Conservation (phyloP, 2,113 vertebrate species). For the Hydropotes inermis region DNA sequence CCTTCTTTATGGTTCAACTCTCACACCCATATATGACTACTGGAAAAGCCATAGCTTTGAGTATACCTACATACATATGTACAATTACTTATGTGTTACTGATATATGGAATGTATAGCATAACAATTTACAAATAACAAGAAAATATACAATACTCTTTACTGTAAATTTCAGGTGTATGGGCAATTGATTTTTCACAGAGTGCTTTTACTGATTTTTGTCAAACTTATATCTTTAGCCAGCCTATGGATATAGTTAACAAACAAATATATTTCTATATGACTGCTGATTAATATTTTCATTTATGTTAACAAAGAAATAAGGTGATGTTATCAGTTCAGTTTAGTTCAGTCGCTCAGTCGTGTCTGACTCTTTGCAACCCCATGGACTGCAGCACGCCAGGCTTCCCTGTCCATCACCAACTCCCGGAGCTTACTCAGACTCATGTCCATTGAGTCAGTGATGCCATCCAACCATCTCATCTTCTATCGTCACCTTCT, state of each 20-base stretch:
- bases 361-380: background rate
- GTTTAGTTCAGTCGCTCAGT: background rate
- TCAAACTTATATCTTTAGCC: background rate
- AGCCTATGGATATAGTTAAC: background rate
- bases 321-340: background rate
- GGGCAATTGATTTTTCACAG: background rate
- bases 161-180: background rate
- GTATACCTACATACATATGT: background rate
- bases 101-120: background rate
- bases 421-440: background rate
- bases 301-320: background rate
- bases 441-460: background rate
- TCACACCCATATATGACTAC: background rate
- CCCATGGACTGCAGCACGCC: background rate
- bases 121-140: background rate
- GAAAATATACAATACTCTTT: background rate
- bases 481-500: background rate
- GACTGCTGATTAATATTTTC: background rate
- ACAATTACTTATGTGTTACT: background rate
- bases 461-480: background rate
- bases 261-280: background rate
- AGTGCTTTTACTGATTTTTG: conserved; percentile 7
- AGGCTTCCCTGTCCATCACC: background rate
- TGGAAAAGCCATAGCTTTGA: background rate
- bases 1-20: background rate